A percentile compares a stretch with the other conserved stretches of the same genome.
Conservation (phyloP, 2,888 invertebrate genomes). For the Eristalis intricaria region DNA sequence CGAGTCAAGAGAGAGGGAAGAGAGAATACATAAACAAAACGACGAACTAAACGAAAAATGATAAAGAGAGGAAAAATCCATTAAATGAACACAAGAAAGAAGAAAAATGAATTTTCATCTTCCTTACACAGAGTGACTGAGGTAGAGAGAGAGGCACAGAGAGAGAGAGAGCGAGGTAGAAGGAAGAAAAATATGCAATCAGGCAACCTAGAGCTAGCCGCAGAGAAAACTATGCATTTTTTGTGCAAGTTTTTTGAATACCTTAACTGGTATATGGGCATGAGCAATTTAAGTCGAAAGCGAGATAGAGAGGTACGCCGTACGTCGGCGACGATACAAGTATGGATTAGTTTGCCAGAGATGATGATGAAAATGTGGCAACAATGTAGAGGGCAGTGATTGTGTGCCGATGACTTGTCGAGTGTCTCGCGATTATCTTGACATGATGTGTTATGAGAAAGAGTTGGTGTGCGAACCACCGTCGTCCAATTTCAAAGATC, state of each 20-base stretch:
- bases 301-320: constrained; percentile 7
- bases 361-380: constrained; percentile 52
- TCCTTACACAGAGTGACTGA: not conserved
- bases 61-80: constrained; percentile 60
- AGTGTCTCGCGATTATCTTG: not conserved
- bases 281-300: constrained; percentile 29
- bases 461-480: constrained; percentile 37
- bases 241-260: constrained; percentile 28
- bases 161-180: not conserved
- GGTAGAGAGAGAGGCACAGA: not conserved
- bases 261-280: constrained; percentile 48
- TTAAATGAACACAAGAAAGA: constrained; percentile 30
- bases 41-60: constrained; percentile 45
- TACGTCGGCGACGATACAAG: not conserved
- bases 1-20: not conserved
- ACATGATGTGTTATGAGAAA: not conserved
- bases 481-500: not conserved
- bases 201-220: constrained; percentile 19
- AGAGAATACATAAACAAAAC: constrained; percentile 25
- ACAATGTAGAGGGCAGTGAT: constrained; percentile 30
- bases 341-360: constrained; percentile 12
- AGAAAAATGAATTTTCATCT: constrained; percentile 60
- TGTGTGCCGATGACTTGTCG: not conserved
- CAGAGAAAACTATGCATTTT: constrained; percentile 26
- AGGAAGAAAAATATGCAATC: not conserved